phyloP scores from a whole-genome alignment of 2,888 invertebrate genomes.

The Glaucopsyche alexis region DNA sequence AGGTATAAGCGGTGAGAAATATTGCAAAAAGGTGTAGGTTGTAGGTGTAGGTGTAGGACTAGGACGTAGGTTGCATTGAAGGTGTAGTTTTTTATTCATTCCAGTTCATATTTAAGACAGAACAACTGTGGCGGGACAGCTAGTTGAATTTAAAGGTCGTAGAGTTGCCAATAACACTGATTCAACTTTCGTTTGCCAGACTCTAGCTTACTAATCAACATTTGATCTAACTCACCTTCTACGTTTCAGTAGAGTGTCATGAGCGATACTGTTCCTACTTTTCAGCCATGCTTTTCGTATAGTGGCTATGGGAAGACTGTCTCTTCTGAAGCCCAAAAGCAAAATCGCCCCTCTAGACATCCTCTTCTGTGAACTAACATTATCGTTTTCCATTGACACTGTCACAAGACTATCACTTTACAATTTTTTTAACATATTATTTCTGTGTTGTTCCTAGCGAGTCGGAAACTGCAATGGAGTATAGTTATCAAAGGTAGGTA shows the following conservation, averaged over 20 bases:
- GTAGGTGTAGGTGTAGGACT: too few relatives aligned
- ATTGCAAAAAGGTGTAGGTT: too few relatives aligned
- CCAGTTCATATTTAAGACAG: too few relatives aligned
- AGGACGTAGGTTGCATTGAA: too few relatives aligned
- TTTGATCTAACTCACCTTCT: slow-evolving; percentile 54
- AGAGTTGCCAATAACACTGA: too few relatives aligned
- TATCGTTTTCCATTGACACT: slow-evolving; percentile 6
- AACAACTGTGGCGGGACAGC: too few relatives aligned
- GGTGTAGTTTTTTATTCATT: too few relatives aligned
- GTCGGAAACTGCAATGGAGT: background rate
- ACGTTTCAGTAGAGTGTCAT: slow-evolving; percentile 55
- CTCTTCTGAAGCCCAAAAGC: slow-evolving; percentile 59
- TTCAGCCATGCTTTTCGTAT: slow-evolving; percentile 62
- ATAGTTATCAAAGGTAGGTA: slow-evolving; percentile 6
- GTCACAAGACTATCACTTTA: slow-evolving; percentile 1
- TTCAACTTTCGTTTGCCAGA: too few relatives aligned
- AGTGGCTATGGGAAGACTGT: slow-evolving; percentile 63
- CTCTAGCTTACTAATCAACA: too few relatives aligned
- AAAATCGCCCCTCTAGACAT: background rate
- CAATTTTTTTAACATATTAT: background rate
- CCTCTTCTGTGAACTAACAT: slow-evolving; percentile 18
- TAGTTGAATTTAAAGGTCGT: too few relatives aligned
- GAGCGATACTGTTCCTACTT: slow-evolving; percentile 54
- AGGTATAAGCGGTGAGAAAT: too few relatives aligned
- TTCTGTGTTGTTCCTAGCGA: background rate